Percentiles rank a stretch among this genome's conserved stretches.
Evolutionary conservation across 2,888 invertebrate genomes (phyloP).

Genomic region (Athripsodes cinereus): DNA sequence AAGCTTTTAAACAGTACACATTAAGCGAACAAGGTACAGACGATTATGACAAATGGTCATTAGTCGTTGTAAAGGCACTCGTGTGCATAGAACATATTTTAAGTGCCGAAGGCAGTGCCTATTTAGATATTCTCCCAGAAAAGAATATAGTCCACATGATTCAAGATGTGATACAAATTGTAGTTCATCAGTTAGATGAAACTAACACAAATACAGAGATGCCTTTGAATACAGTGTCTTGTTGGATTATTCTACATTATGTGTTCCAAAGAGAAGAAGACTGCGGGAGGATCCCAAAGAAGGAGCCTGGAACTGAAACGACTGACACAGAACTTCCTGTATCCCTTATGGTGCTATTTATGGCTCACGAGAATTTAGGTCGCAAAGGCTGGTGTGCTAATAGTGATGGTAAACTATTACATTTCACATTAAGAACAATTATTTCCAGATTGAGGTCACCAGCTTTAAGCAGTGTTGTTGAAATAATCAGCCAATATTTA

Average conservation of each 20-base stretch:
- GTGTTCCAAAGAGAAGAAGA: conserved; percentile 71
- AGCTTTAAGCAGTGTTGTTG: conserved; percentile 54
- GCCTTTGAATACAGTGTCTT: conserved; percentile 64
- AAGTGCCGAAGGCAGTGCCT: conserved; percentile 42
- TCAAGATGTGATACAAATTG: conserved; percentile 67
- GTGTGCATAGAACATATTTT: conserved; percentile 46
- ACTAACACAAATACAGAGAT: conserved; percentile 58
- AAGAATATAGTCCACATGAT: conserved; percentile 61
- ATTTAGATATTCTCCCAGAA: conserved; percentile 49
- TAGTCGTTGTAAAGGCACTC: conserved; percentile 44
- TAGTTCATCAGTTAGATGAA: conserved; percentile 71
- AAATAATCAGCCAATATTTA: conserved; percentile 68
- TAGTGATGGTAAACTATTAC: conserved; percentile 69
- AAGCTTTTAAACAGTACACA: conserved; percentile 62
- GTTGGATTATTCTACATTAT: conserved; percentile 81
- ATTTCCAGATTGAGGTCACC: conserved; percentile 64
- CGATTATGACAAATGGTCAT: conserved; percentile 46
- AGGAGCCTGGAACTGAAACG: conserved; percentile 39
- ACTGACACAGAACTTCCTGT: conserved; percentile 59
- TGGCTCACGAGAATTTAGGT: conserved; percentile 80
- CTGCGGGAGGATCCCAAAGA: conserved; percentile 52
- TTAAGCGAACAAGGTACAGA: conserved; percentile 40
- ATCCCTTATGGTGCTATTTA: conserved; percentile 70
- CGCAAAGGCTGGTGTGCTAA: conserved; percentile 70
- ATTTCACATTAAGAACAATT: conserved; percentile 70